These are phyloP conservation scores for Ibidorhyncha struthersii DNA, from an alignment of 2,113 vertebrate genomes.

Conservation along the genomic window DNA sequence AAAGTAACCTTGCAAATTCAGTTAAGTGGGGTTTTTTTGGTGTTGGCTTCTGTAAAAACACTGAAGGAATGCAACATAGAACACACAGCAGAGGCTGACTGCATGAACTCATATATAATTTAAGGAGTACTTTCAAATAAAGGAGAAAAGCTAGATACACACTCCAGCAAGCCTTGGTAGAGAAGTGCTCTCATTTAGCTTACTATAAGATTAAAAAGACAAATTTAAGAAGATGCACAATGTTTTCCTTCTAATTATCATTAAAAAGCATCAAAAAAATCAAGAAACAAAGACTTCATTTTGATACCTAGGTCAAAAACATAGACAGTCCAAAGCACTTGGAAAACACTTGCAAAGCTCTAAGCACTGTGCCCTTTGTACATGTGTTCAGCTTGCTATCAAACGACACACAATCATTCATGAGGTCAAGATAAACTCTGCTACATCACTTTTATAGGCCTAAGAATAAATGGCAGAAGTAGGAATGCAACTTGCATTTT, in stretches of 20 bases:
- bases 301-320: background rate
- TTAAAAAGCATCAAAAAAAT: background rate
- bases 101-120: background rate
- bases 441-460: background rate
- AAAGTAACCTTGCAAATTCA: background rate
- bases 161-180: background rate
- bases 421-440: background rate
- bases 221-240: background rate
- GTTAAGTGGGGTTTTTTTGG: background rate
- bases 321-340: background rate
- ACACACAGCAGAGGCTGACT: fast-evolving
- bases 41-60: background rate
- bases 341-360: too few species aligned
- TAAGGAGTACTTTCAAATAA: background rate
- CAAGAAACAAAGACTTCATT: background rate
- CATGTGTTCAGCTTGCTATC: fast-evolving
- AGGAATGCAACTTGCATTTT: background rate
- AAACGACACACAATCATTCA: background rate
- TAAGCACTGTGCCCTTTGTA: background rate
- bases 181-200: background rate
- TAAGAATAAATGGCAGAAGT: background rate
- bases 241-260: background rate
- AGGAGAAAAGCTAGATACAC: background rate
- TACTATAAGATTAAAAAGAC: background rate
- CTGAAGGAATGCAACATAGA: background rate